Evolutionary conservation across 2,888 invertebrate genomes (phyloP), one percentile per base, ranked within the genome.

Genomic region (Meandrusa payeni): DNA sequence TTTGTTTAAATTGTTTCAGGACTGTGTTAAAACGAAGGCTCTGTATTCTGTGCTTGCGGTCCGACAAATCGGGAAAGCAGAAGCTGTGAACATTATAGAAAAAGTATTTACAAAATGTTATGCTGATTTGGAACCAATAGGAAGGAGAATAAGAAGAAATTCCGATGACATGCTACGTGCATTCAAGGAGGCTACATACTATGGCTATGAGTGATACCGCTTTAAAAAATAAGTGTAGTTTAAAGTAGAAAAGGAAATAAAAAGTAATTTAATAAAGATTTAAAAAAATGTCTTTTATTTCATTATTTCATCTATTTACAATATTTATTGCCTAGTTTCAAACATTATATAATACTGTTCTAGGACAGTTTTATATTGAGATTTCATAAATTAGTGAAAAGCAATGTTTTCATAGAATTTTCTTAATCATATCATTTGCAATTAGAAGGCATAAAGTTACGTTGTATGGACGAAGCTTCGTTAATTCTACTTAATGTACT

Each of bases 51-150:
- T 98, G 1, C 61, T 96, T 55, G 93, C 95, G 32, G 95, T 95
- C 0, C 90, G 96, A 39, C 91, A 94, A 59, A 91, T 97, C 9
- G 86, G 90, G 0, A 82, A 89, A 46, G 85, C 89, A 33, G 92
- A 95, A 68, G 97, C 96, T 0, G 79, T 90, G 7, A 90, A 90
- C 15, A 92, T 94, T 0, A 93, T 98, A 12, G 94, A 97, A 54
- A 90, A 93, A 62, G 97, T 98, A 0, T 98, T 98, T 76, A 90
- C 93, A 0, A 94, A 92, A 69, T 98, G 98, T 73, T 98, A 98
- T 65, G 91, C 91, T 10, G 98, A 98, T 75, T 85, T 97, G 56
- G 98, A 98, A 69, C 98, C 98, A 0, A 90, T 98, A 33, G 97
- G 97, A 0, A 85, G 95, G 53, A 81, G 95, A 49, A 86, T 94